Base-by-base conservation (phyloP, 2,888 invertebrate species). In the Toxonevra muliebris region DNA sequence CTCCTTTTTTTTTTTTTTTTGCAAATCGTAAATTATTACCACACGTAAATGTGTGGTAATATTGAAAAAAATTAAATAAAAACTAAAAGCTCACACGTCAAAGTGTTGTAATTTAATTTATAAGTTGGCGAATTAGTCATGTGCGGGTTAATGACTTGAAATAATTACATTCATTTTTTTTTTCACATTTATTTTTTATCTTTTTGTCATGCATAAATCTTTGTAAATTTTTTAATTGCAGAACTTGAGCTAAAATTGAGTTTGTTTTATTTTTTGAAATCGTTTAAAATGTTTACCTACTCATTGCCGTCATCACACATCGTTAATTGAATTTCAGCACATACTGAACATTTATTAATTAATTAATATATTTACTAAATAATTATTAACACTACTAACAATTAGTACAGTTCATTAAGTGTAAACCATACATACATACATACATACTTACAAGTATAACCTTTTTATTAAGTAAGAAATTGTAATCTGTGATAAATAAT, bases 81-180 rank as follows among this genome's bases (percentile, higher is more conserved):
- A 17, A 50, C 59, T 41, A 68, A 68, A 69, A 62, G 52, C 54
- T 50, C 57, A 71, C 57, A 59, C 62, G 50, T 41, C 43, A 12
- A 30, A 30, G 30, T 30, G 30, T 30, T 30, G 30, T 30, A 71
- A 72, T 69, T 30, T 64, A 73, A 54, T 57, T 62, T 52, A 57
- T 66, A 55, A 68, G 65, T 61, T 68, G 73, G 70, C 30, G 73
- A 66, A 71, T 78, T 72, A 77, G 73, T 76, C 76, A 79, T 73
- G 71, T 69, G 69, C 30, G 69, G 73, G 73, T 79, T 79, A 79
- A 78, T 78, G 78, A 77, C 78, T 75, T 69, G 75, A 75, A 74
- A 61, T 66, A 61, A 65, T 63, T 64, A 53, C 62, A 69, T 66
- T 61, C 59, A 60, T 66, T 62, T 53, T 48, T 61, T 59, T 7